A percentile compares a stretch with the other conserved stretches of the same genome.
phyloP scores from a whole-genome alignment of 1,140 invertebrate species.

The Bombus confusus region DNA sequence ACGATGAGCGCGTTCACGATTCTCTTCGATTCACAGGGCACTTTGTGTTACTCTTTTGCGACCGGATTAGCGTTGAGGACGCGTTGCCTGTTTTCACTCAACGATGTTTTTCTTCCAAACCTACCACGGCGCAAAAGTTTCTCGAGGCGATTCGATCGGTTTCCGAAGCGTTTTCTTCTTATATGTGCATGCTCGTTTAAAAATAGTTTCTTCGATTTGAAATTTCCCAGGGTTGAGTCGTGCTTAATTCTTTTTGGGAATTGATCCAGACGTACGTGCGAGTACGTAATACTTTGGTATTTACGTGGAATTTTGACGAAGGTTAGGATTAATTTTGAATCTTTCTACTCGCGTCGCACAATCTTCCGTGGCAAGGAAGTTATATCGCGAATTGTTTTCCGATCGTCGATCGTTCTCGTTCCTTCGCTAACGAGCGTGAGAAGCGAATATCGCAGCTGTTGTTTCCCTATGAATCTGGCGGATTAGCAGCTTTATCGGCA shows the following conservation, averaged over 20 bases:
- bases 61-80: background rate
- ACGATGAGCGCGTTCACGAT: conserved; percentile 1
- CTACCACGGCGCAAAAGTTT: background rate
- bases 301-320: no score
- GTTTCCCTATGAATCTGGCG: conserved; percentile 4
- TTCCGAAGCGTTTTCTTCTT: no score
- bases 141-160: background rate
- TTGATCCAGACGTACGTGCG: no score
- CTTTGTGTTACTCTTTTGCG: conserved; percentile 1
- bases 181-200: no score
- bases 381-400: background rate
- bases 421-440: background rate
- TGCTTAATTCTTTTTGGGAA: no score
- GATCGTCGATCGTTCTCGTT: background rate
- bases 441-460: background rate
- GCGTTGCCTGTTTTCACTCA: background rate
- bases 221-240: no score
- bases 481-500: conserved; percentile 1
- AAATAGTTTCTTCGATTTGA: no score
- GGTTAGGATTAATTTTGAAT: no score
- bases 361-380: background rate
- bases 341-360: no score
- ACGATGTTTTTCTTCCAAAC: background rate
- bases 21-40: background rate
- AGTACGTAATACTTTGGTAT: no score